Evolutionary conservation across 2,797 vertebrate genomes (phyloP).

Genomic region (Synaphobranchus kaupii): DNA sequence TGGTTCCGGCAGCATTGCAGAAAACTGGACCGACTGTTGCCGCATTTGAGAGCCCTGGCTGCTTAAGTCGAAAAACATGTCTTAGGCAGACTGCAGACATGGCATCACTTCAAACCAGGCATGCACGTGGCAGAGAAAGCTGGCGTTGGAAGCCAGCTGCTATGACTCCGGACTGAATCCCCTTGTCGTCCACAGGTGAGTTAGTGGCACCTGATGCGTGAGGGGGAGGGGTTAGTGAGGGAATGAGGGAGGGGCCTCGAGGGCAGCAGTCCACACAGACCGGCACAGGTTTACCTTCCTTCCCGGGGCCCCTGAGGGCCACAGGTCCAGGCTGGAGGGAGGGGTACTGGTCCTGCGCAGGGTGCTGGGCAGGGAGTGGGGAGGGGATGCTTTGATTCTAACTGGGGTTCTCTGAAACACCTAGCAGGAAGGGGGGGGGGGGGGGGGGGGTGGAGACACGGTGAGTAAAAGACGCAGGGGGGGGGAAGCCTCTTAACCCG

Average conservation of each 20-base stretch:
- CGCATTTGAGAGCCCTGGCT: background rate
- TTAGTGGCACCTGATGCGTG: conserved; percentile 31
- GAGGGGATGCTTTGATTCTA: conserved; percentile 52
- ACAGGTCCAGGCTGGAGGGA: conserved; percentile 57
- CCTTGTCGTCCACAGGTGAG: background rate
- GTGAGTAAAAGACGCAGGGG: conserved; percentile 28
- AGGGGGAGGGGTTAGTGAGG: conserved; percentile 20
- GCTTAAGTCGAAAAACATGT: background rate
- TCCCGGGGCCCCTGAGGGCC: conserved; percentile 64
- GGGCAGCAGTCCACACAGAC: conserved; percentile 61
- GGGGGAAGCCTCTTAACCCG: background rate
- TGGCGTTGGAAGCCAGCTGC: background rate
- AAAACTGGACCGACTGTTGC: background rate
- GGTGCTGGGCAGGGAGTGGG: conserved; percentile 44
- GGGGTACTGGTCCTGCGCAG: conserved; percentile 46
- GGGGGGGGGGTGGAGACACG: conserved; percentile 33
- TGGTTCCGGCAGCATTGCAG: background rate
- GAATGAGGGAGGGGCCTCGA: conserved; percentile 39
- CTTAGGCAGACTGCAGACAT: background rate
- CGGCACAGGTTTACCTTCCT: conserved; percentile 78
- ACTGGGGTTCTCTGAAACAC: conserved; percentile 65
- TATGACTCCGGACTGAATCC: conserved; percentile 14
- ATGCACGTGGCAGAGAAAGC: conserved; percentile 15
- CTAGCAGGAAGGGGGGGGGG: conserved; percentile 48
- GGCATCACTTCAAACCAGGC: conserved; percentile 20